phyloP scores from a whole-genome alignment of 1,140 invertebrate species.

The Laodelphax striatellus region DNA sequence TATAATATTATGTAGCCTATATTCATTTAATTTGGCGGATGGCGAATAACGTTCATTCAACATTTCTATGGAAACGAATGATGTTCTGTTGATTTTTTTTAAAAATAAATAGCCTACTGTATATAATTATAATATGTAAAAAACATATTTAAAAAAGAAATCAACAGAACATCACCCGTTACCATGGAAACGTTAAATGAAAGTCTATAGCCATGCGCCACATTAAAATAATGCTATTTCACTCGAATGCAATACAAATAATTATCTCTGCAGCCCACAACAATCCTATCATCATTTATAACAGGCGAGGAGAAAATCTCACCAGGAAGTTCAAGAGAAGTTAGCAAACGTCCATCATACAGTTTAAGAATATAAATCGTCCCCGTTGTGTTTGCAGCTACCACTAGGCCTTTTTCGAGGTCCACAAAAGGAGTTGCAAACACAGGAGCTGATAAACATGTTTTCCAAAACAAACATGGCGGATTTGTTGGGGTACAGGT shows the following conservation, averaged over 20 bases:
- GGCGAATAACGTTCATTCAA: too few species aligned
- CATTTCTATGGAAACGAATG: too few species aligned
- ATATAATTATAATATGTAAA: too few species aligned
- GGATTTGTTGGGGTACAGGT: background rate
- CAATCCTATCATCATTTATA: slow-evolving; percentile 22
- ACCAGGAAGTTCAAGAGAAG: slow-evolving; percentile 23
- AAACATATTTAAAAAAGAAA: too few species aligned
- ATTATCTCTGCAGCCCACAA: slow-evolving; percentile 35
- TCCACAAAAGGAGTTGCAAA: slow-evolving; percentile 31
- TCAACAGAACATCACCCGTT: too few species aligned
- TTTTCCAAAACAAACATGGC: slow-evolving; percentile 28
- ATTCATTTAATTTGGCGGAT: too few species aligned
- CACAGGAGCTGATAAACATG: slow-evolving; percentile 24
- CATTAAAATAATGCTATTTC: too few species aligned
- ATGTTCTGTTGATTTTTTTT: too few species aligned
- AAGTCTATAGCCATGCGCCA: too few species aligned
- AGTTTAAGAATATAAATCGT: background rate
- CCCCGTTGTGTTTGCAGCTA: slow-evolving; percentile 23
- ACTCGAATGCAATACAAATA: slow-evolving; percentile 29
- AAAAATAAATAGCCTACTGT: too few species aligned
- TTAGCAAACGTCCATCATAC: slow-evolving; percentile 28
- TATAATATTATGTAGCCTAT: too few species aligned
- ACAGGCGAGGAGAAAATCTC: slow-evolving; percentile 18
- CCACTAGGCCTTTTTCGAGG: slow-evolving; percentile 3
- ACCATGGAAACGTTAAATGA: too few species aligned